A percentile compares a stretch with the other conserved stretches of the same genome.
These are phyloP conservation scores for Calephelis perditalis DNA, from an alignment of 2,888 invertebrate species.

Conservation along the genomic window DNA sequence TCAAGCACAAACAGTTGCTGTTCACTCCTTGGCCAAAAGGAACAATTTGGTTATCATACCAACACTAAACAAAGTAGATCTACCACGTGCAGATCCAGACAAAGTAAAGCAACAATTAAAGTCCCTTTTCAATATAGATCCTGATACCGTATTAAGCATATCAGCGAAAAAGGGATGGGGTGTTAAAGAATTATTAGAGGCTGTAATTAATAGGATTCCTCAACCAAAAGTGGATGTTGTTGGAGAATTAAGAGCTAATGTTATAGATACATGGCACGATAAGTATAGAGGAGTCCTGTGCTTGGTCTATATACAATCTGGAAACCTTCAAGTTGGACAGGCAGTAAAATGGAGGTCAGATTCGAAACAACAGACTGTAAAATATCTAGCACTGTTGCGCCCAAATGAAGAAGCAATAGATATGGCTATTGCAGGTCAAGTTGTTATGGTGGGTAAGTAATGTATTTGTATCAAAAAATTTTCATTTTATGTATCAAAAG, in stretches of 20 bases:
- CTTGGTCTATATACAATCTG: slow-evolving; percentile 87
- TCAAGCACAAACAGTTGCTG: slow-evolving; percentile 98
- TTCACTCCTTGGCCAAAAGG: slow-evolving; percentile 93
- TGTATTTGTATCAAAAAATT: neutral
- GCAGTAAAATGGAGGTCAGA: slow-evolving; percentile 84
- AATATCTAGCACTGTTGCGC: slow-evolving; percentile 86
- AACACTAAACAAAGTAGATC: slow-evolving; percentile 97
- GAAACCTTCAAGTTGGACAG: slow-evolving; percentile 84
- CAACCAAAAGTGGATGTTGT: slow-evolving; percentile 80
- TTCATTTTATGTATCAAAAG: too few relatives aligned
- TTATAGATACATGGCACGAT: slow-evolving; percentile 97
- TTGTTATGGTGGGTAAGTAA: slow-evolving; percentile 86
- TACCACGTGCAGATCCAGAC: slow-evolving; percentile 93
- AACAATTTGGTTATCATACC: slow-evolving; percentile 91
- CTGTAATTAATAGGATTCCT: slow-evolving; percentile 88
- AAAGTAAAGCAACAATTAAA: slow-evolving; percentile 87
- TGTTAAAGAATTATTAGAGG: slow-evolving; percentile 85
- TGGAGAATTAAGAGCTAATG: slow-evolving; percentile 85
- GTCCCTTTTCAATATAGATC: slow-evolving; percentile 88
- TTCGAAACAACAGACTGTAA: slow-evolving; percentile 87
- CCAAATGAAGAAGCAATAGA: slow-evolving; percentile 84
- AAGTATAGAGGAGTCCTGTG: slow-evolving; percentile 89
- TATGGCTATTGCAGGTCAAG: slow-evolving; percentile 92
- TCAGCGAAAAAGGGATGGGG: slow-evolving; percentile 96
- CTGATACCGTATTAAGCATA: slow-evolving; percentile 85